Conservation (phyloP, 2,888 invertebrate genomes). For the Tenthredo livida region DNA sequence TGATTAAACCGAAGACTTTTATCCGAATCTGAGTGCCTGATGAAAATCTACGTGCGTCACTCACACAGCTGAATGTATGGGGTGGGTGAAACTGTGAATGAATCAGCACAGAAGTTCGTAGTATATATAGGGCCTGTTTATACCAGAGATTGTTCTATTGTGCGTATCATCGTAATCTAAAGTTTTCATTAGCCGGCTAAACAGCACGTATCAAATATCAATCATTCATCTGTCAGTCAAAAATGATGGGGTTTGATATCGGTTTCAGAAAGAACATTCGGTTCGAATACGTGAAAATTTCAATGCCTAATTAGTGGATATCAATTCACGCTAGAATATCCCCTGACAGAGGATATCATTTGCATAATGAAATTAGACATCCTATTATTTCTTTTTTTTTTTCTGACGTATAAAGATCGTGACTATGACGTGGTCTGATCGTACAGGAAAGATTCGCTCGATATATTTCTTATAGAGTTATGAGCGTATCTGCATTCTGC, state of each 20-base stretch:
- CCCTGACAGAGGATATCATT: not conserved
- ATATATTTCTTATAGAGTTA: not conserved
- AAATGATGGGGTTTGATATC: not conserved
- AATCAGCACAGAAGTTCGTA: slow-evolving; percentile 3
- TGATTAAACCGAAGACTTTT: slow-evolving; percentile 46
- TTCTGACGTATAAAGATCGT: too few species aligned
- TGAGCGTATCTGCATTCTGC: not conserved
- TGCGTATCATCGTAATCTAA: slow-evolving; percentile 44
- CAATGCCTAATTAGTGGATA: slow-evolving; percentile 30
- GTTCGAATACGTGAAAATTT: not conserved
- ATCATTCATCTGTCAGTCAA: slow-evolving; percentile 46
- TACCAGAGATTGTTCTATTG: slow-evolving; percentile 26
- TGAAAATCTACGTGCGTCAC: slow-evolving; percentile 22
- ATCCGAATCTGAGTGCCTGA: slow-evolving; percentile 36
- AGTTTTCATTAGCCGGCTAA: slow-evolving; percentile 48
- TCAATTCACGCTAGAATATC: slow-evolving; percentile 22
- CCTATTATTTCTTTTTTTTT: not conserved
- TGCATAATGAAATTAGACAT: not conserved
- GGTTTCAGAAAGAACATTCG: slow-evolving; percentile 21
- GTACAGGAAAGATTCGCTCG: not conserved
- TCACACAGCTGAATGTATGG: not conserved
- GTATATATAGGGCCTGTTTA: slow-evolving; percentile 34
- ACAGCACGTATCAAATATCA: slow-evolving; percentile 51
- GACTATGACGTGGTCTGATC: too few species aligned
- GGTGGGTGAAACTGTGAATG: slow-evolving; percentile 26